A percentile compares a stretch with the other conserved stretches of the same genome.
These are phyloP conservation scores for Phyllostomus discolor DNA, from an alignment of 2,113 vertebrate genomes.

Conservation along the genomic window DNA sequence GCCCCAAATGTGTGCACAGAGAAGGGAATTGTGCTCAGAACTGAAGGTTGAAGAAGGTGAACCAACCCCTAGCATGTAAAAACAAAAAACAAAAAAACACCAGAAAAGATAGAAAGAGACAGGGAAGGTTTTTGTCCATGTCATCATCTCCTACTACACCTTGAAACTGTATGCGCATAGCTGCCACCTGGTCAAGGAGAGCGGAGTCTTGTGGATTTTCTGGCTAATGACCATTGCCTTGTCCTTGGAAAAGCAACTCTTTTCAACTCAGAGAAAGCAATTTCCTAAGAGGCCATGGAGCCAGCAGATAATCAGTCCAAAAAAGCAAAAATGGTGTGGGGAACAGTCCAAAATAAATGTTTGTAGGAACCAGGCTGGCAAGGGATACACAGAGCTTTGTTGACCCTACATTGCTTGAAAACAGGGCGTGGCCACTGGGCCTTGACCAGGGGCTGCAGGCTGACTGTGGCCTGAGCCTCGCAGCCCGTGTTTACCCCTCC, in stretches of 20 bases:
- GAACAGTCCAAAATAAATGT: constrained; percentile 26
- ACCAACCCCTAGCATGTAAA: background rate
- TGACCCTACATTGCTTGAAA: background rate
- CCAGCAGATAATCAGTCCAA: background rate
- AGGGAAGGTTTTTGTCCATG: background rate
- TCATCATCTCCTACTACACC: background rate
- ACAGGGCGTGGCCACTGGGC: background rate
- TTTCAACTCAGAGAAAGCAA: background rate
- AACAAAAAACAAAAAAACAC: background rate
- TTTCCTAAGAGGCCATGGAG: background rate
- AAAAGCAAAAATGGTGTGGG: background rate
- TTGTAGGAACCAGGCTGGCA: background rate
- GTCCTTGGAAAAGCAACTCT: background rate
- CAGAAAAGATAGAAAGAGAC: background rate
- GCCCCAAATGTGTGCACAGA: too few species aligned
- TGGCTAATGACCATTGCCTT: background rate
- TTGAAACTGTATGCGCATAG: background rate
- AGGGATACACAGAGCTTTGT: background rate
- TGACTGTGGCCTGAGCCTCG: background rate
- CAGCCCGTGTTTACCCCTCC: background rate
- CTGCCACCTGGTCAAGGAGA: background rate
- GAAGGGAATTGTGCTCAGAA: background rate
- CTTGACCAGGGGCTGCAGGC: background rate
- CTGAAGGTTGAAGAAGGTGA: background rate
- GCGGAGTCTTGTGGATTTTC: background rate